These are phyloP conservation scores for Drosophila novamexicana DNA, from an alignment of 1,140 invertebrate species.

Conservation along the genomic window DNA sequence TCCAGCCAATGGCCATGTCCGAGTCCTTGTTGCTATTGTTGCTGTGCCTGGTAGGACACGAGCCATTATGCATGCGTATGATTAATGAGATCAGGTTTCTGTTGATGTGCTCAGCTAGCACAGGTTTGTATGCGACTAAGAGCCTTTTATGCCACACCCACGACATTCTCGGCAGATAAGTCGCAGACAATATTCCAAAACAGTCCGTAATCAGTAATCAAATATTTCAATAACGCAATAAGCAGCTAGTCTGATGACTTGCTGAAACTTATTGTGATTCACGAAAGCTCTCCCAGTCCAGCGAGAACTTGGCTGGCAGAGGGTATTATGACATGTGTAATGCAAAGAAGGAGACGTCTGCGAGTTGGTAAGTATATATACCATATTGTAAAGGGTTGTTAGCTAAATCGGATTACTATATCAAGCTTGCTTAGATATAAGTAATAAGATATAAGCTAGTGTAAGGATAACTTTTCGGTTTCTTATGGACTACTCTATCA, in stretches of 20 bases:
- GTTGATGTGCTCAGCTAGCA: constrained; percentile 55
- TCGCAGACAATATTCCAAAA: constrained; percentile 43
- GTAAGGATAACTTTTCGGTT: too few relatives aligned
- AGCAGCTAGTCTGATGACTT: constrained; percentile 4
- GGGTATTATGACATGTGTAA: not conserved
- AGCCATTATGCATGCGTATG: constrained; percentile 78
- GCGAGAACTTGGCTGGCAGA: not conserved
- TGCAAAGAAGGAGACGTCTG: too few relatives aligned
- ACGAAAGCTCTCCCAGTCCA: not conserved
- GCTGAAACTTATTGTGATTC: not conserved
- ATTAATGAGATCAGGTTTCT: constrained; percentile 81
- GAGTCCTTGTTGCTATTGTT: constrained; percentile 11
- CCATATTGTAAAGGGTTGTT: too few relatives aligned
- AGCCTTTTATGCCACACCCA: constrained; percentile 25
- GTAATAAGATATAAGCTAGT: too few relatives aligned
- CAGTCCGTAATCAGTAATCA: constrained; percentile 44
- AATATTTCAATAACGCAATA: constrained; percentile 39
- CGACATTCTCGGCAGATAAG: constrained; percentile 30
- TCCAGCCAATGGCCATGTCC: constrained; percentile 34
- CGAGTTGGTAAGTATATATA: too few relatives aligned
- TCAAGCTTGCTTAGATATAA: too few relatives aligned
- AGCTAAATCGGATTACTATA: too few relatives aligned
- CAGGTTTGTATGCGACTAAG: constrained; percentile 27
- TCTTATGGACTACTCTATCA: too few relatives aligned
- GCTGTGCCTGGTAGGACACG: constrained; percentile 59